A percentile compares a stretch with the other conserved stretches of the same genome.
phyloP scores from a whole-genome alignment of 2,888 invertebrate genomes.

The Chironomus tentans region DNA sequence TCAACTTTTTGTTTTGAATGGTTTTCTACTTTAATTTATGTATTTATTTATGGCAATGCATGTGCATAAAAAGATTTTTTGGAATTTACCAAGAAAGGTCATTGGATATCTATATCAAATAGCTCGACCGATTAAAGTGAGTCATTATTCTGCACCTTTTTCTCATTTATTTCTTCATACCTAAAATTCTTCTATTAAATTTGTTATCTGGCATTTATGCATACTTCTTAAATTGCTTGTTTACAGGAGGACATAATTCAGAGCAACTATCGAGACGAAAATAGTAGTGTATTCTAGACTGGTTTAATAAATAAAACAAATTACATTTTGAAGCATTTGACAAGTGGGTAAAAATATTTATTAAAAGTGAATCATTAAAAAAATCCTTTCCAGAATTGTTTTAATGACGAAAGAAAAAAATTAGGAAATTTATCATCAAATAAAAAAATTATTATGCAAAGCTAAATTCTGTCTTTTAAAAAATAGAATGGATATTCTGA shows the following conservation, averaged over 20 bases:
- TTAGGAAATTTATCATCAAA: not conserved
- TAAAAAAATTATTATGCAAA: not conserved
- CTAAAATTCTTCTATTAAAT: not conserved
- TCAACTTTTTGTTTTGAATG: not conserved
- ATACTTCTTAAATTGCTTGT: not conserved
- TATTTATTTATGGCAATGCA: not conserved
- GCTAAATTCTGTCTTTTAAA: not conserved
- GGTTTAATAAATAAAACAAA: not conserved
- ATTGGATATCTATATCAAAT: no score
- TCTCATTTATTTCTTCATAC: not conserved
- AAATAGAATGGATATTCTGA: conserved; percentile 35
- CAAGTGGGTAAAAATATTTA: not conserved
- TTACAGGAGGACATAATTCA: not conserved
- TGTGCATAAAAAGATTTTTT: not conserved
- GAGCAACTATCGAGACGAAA: not conserved
- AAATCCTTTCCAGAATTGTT: not conserved
- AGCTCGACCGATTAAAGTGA: no score
- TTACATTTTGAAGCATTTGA: not conserved
- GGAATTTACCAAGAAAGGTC: not conserved
- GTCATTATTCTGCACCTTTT: not conserved
- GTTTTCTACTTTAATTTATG: no score
- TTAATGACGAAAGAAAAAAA: not conserved
- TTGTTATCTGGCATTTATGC: not conserved
- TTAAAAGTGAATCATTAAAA: not conserved
- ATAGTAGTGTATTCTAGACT: not conserved